Base-by-base conservation (phyloP, 2,888 invertebrate genomes). In the Ectropis crepuscularia region DNA sequence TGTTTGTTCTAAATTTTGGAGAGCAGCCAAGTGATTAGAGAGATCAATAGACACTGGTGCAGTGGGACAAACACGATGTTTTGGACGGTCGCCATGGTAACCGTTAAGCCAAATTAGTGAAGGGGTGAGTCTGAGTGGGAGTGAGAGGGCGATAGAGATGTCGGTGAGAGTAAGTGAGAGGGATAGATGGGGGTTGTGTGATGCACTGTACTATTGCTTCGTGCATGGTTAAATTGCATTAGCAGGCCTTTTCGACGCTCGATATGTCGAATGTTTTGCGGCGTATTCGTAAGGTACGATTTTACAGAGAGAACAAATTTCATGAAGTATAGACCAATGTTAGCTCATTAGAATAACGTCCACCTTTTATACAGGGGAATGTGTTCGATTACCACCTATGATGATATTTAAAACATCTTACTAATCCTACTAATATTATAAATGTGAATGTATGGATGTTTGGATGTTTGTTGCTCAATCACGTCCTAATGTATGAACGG, bases 211-310 rank as follows among this genome's bases (percentile, higher is more conserved):
- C 83, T 84, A 79, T 88, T 83, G 82, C 78, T 78, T 75, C 77
- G 73, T 80, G 84, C 80, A 81, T 77, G 80, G 81, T 79, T 83
- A 87, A 89, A 90, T 90, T 91, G 89, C 87, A 90, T 90, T 90
- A 87, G 80, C 74, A 75, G 76, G 79, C 79, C 80, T 75, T 82
- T 81, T 83, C 78, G 70, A 72, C 68, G 79, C 70, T 67, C 75
- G 77, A 81, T 79, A 73, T 76, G 79, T 69, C 63, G 57, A 46
- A 38, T 47, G 54, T 67, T 63, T 61, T 63, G 12, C 12, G 54
- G 59, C 1, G 16, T 28, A 28, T 28, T 28, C 4, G 16, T 28
- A 28, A 28, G 16, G 4, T 1, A 28, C 16, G 16, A 28, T 28
- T 28, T 28, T 28, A 28, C 16, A 28, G 4, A 28, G 16, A 28